Percentiles rank a stretch among this genome's conserved stretches.
phyloP scores from a whole-genome alignment of 2,113 vertebrate genomes.

The Gallinago jamesoni region DNA sequence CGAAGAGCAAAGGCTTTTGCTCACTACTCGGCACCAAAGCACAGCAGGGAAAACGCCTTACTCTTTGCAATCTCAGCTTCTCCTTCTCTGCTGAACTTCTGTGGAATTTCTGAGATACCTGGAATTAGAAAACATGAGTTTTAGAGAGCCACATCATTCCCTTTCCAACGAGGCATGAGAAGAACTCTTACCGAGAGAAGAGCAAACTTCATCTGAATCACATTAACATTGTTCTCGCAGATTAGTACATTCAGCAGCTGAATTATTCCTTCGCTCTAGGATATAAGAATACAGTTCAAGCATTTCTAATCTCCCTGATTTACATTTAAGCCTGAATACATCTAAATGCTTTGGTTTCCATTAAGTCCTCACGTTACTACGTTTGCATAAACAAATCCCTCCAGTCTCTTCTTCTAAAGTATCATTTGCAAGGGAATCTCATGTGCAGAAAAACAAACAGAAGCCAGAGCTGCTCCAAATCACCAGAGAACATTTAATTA shows the following conservation, averaged over 20 bases:
- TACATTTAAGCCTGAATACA: neutral
- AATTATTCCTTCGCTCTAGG: fast-evolving
- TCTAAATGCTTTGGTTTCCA: neutral
- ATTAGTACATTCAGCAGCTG: fast-evolving
- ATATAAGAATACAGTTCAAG: neutral
- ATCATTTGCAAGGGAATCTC: neutral
- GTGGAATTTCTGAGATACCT: constrained; percentile 65
- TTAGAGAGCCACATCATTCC: neutral
- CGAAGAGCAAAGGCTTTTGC: neutral
- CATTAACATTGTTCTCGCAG: neutral
- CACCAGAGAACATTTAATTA: neutral
- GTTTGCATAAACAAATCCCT: neutral
- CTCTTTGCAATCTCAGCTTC: constrained; percentile 71
- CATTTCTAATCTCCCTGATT: neutral
- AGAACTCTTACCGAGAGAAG: neutral
- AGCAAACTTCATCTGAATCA: neutral
- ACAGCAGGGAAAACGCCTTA: constrained; percentile 55
- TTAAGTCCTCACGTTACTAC: fast-evolving
- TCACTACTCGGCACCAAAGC: neutral
- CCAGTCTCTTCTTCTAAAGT: neutral
- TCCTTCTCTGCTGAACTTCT: constrained; percentile 72
- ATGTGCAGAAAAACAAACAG: neutral
- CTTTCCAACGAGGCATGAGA: neutral
- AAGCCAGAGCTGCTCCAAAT: neutral
- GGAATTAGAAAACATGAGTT: constrained; percentile 26